phyloP scores from a whole-genome alignment of 2,797 vertebrate species.

The Takifugu ocellatus region DNA sequence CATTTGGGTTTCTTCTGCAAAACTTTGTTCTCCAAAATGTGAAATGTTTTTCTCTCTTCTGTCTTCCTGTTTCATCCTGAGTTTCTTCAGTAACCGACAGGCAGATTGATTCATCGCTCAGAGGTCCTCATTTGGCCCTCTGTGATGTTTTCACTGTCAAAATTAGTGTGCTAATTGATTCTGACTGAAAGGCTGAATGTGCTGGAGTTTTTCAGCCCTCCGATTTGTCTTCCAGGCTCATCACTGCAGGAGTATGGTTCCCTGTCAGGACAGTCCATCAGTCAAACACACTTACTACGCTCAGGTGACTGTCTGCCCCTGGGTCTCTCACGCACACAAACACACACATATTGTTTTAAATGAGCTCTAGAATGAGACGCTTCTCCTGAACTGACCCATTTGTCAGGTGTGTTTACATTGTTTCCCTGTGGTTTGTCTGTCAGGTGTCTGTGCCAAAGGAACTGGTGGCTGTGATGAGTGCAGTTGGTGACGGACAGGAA shows the following conservation, averaged over 20 bases:
- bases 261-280: conserved; percentile 93
- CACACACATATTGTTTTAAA: neutral
- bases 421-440: conserved; percentile 1
- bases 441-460: conserved; percentile 91
- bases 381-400: too few species aligned
- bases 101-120: neutral
- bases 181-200: too few species aligned
- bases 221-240: conserved; percentile 75
- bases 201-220: neutral
- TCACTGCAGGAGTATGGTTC: conserved; percentile 92
- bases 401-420: too few species aligned
- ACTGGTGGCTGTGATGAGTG: conserved; percentile 92
- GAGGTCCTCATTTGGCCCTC: too few species aligned
- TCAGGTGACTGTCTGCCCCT: conserved; percentile 75
- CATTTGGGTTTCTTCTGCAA: too few species aligned
- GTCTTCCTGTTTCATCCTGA: neutral
- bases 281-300: conserved; percentile 93
- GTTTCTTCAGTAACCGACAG: neutral
- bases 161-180: too few species aligned
- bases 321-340: conserved; percentile 3
- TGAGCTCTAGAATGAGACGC: too few species aligned
- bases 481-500: conserved; percentile 82
- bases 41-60: too few species aligned
- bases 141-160: too few species aligned
- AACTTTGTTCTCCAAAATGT: too few species aligned